Conservation (phyloP, 2,888 invertebrate species). For the Meloe dianella region DNA sequence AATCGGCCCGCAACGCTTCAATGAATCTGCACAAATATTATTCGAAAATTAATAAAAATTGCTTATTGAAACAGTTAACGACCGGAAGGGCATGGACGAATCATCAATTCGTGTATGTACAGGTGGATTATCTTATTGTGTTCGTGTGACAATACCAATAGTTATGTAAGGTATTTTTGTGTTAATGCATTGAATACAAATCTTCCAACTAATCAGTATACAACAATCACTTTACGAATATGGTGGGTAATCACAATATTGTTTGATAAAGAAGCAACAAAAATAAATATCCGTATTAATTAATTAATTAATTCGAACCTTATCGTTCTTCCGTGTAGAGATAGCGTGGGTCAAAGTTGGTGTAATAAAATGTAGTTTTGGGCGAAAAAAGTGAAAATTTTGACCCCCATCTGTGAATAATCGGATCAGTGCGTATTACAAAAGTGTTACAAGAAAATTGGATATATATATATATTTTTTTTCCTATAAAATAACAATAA, state of each 20-base stretch:
- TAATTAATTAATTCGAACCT: neutral
- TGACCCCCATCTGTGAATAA: neutral
- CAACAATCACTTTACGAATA: neutral
- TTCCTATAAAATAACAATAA: too few species aligned
- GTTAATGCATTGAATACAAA: constrained; percentile 11
- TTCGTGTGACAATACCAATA: constrained; percentile 12
- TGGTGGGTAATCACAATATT: neutral
- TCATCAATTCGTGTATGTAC: neutral
- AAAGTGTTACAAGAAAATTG: neutral
- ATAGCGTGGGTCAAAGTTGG: too few species aligned
- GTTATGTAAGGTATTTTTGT: constrained; percentile 13
- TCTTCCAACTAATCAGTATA: constrained; percentile 3
- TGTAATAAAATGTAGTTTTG: too few species aligned
- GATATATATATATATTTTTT: too few species aligned
- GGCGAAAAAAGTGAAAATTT: too few species aligned
- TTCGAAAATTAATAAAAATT: neutral
- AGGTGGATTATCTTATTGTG: constrained; percentile 11
- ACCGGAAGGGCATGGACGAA: constrained; percentile 13
- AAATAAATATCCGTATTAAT: neutral
- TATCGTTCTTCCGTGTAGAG: neutral
- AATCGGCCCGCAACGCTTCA: constrained; percentile 7
- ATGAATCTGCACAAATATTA: neutral
- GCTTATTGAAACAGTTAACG: neutral
- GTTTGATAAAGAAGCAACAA: neutral
- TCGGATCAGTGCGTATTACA: neutral